Conservation (phyloP, 92 coral and sea anemone species). For the Parazoanthus darwini region DNA sequence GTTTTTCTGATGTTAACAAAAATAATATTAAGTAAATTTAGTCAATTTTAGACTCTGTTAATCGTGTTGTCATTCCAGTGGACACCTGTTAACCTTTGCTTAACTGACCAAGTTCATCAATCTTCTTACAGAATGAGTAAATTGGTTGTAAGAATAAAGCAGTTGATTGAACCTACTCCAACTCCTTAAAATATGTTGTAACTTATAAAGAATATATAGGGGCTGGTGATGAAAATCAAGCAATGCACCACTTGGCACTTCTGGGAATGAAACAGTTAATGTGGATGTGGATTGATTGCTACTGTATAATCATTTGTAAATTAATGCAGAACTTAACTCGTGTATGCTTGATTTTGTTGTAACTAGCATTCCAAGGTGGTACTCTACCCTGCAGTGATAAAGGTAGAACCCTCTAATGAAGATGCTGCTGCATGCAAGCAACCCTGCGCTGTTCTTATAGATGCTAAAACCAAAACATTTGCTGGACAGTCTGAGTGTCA, state of each 20-base stretch:
- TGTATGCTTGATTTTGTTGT: background rate
- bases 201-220: background rate
- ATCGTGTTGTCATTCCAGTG: no score
- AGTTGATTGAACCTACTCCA: no score
- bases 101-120: no score
- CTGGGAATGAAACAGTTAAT: background rate
- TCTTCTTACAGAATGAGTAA: background rate
- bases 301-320: background rate
- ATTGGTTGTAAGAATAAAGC: background rate
- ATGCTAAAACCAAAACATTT: background rate
- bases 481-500: background rate
- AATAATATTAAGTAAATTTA: no score
- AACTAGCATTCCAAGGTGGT: background rate
- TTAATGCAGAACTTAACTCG: background rate
- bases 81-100: no score
- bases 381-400: background rate
- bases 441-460: background rate
- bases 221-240: background rate
- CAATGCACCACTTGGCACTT: background rate
- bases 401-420: slow-evolving; percentile 6
- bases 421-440: slow-evolving; percentile 1
- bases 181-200: background rate
- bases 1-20: no score
- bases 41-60: no score
- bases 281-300: background rate